Percentiles rank a stretch among this genome's conserved stretches.
Conservation (phyloP, 1,140 invertebrate genomes). For the Chironomus tepperi region DNA sequence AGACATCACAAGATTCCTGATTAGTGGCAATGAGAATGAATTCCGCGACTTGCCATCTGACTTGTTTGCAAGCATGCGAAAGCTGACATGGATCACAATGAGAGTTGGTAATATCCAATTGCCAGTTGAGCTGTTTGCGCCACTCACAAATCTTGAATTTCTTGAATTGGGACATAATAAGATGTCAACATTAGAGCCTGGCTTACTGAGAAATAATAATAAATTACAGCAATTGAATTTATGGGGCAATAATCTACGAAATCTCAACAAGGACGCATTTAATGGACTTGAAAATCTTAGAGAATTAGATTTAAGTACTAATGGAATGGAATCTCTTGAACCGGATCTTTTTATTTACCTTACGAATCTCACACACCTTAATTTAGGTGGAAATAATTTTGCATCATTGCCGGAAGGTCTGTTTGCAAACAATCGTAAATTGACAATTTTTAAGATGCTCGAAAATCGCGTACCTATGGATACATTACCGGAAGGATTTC, state of each 20-base stretch:
- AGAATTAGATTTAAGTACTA: constrained; percentile 51
- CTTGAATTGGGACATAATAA: constrained; percentile 54
- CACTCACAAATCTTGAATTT: constrained; percentile 45
- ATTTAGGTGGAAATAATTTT: constrained; percentile 51
- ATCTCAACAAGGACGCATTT: constrained; percentile 49
- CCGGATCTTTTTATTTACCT: constrained; percentile 49
- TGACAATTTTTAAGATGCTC: constrained; percentile 46
- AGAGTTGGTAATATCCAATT: constrained; percentile 38
- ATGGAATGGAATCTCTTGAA: constrained; percentile 49
- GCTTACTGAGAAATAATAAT: constrained; percentile 49
- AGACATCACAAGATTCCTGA: not conserved
- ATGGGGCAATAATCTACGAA: constrained; percentile 52
- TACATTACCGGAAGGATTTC: constrained; percentile 45
- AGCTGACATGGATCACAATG: not conserved
- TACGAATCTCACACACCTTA: constrained; percentile 47
- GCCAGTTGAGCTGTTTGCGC: constrained; percentile 46
- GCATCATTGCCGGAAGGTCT: constrained; percentile 48
- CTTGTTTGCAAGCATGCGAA: not conserved
- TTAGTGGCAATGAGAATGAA: not conserved
- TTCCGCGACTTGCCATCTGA: not conserved
- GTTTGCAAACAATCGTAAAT: constrained; percentile 45
- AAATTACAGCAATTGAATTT: constrained; percentile 49
- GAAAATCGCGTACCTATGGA: constrained; percentile 47
- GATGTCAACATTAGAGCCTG: constrained; percentile 45
- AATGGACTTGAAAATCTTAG: constrained; percentile 46